Base-by-base conservation (phyloP, 2,888 invertebrate species). In the Myopa tessellatipennis region DNA sequence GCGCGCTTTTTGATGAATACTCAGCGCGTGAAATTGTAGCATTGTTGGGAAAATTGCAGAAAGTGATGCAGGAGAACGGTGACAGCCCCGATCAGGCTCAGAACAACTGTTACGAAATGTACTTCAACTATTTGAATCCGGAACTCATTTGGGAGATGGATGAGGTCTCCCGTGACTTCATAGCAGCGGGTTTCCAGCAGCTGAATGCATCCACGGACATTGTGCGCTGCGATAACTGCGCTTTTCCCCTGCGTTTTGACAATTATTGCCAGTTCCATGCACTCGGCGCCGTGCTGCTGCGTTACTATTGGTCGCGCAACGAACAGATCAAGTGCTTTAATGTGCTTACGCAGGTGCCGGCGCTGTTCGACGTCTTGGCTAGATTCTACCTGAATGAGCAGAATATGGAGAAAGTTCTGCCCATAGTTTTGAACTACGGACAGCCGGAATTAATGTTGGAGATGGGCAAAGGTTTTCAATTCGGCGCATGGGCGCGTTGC, bases 71-170 rank as follows among this genome's bases (percentile, higher is more conserved):
- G 45, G 89, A 90, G 71, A 85, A 89, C 72, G 89, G 89, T 12
- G 88, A 89, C 73, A 84, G 79, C 40, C 79, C 80, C 52, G 81
- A 85, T n/a, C 85, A 87, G 76, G 87, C 89, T 36, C 70, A 87
- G 85, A 83, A 85, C 71, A 86, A 88, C 78, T 89, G 89, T 80
- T 89, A 85, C 78, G 88, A 88, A 74, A 88, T 90, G 88, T 90
- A 89, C 79, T 89, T 90, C 72, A 86, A 90, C 80, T 90, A 90
- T 83, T 82, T 90, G 71, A 89, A 89, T 78, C 86, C 88, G 14
- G 89, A 90, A 77, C 85, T 90, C 10, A 88, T 89, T 55, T 90
- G 89, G 88, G 89, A 90, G 80, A 85, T 90, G 82, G 89, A 90
- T 61, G 88, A 89, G 63, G 82, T 83, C 18, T 87, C 88, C 14